Evolutionary conservation across 2,113 vertebrate genomes (phyloP), one percentile per base, ranked within the genome.

Genomic region (Ascaphus truei): DNA sequence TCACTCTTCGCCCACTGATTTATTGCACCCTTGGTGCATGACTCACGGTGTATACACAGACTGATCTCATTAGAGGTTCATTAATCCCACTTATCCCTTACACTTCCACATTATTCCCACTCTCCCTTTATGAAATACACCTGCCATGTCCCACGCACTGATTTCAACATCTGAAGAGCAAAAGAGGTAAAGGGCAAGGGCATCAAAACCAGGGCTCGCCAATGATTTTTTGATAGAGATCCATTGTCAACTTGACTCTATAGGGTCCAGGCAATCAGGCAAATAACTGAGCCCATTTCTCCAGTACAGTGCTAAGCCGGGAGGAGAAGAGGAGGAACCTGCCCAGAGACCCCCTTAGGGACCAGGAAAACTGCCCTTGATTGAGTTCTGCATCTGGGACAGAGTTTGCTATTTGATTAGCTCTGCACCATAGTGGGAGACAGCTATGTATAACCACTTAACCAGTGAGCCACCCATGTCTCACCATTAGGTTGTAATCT

Each of bases 11-110:
- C 63, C 65, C n/a, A 13, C 73, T 81, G 80, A 85, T 83, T 87
- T 85, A 85, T 6, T 1, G 58, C 69, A 72, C 62, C 56, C 74
- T 64, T 64, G 60, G 71, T 0, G 3, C 45, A 58, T 82, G 79
- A 82, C 75, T 83, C 81, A 77, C 22, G 50, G 63, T 68, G 72
- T 75, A 78, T 78, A 80, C 75, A 75, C 9, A 1, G 9, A 80
- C 43, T 72, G 80, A 78, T 73, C 62, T 72, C 74, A 76, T 81
- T 80, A 81, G 75, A 76, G 67, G 73, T 69, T 67, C 69, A 65
- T 75, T 75, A 75, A 56, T 72, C 56, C 31, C 37, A 62, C 51
- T 71, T 33, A 62, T 55, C 45, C 20, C 25, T 4, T 7, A 34
- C 11, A 51, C n/a, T 52, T 39, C 20, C 5, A 11, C 39, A 45